phyloP scores from a whole-genome alignment of 2,113 vertebrate genomes.

The Peucedramus taeniatus region DNA sequence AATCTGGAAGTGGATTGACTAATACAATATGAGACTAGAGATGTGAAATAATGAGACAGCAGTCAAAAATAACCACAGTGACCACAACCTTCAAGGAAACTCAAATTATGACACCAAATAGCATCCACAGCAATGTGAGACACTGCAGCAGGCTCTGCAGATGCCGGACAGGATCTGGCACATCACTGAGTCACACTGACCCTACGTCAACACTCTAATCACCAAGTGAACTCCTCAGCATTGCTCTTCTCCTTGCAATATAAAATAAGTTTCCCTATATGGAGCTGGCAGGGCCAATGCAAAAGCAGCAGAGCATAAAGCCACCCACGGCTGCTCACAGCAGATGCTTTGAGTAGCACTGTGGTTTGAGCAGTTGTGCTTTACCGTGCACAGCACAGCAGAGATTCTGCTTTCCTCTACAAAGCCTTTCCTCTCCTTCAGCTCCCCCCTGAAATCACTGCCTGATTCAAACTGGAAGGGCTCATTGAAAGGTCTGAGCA shows the following conservation, averaged over 20 bases:
- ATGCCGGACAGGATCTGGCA: neutral
- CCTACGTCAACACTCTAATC: neutral
- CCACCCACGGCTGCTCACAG: neutral
- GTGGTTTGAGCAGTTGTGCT: neutral
- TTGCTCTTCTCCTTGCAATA: neutral
- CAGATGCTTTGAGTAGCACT: neutral
- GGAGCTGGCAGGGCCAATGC: neutral
- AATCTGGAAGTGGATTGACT: neutral
- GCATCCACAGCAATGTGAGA: neutral
- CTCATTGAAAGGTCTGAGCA: neutral
- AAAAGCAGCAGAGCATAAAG: neutral
- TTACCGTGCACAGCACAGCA: neutral
- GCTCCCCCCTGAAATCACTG: neutral
- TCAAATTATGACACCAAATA: neutral
- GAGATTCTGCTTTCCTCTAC: neutral
- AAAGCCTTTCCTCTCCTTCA: neutral
- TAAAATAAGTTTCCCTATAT: neutral
- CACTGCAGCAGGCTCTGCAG: constrained; percentile 6
- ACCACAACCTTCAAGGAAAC: neutral
- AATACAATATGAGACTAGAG: neutral
- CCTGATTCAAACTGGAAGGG: neutral
- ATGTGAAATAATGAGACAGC: neutral
- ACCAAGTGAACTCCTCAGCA: neutral
- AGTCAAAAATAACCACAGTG: neutral
- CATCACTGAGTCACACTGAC: neutral